phyloP scores from a whole-genome alignment of 1,140 invertebrate species.

The Drosophila persimilis region DNA sequence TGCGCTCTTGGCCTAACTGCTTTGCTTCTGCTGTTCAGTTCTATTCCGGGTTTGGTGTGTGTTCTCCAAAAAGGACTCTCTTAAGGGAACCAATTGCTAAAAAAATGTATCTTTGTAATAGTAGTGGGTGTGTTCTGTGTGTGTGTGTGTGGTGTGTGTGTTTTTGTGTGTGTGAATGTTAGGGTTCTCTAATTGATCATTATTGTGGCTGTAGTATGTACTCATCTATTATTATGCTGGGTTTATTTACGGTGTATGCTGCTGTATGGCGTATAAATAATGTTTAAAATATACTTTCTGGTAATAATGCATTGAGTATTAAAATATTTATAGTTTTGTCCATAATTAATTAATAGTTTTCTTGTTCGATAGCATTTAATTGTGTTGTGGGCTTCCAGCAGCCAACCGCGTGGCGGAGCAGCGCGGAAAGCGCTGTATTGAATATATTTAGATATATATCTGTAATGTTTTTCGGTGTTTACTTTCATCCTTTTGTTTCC shows the following conservation, averaged over 20 bases:
- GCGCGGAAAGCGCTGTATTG: slow-evolving; percentile 58
- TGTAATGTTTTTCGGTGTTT: slow-evolving; percentile 80
- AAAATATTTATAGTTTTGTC: slow-evolving; percentile 76
- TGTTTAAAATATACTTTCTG: slow-evolving; percentile 74
- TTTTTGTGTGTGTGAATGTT: slow-evolving; percentile 48
- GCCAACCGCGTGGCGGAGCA: slow-evolving; percentile 31
- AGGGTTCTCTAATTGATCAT: slow-evolving; percentile 41
- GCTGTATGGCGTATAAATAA: slow-evolving; percentile 72
- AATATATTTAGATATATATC: slow-evolving; percentile 68
- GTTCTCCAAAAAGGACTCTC: slow-evolving; percentile 6
- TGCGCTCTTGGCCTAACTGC: slow-evolving; percentile 18
- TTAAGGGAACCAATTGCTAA: slow-evolving; percentile 30
- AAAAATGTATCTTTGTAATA: slow-evolving; percentile 33
- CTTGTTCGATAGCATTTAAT: slow-evolving; percentile 69
- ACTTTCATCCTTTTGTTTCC: slow-evolving; percentile 81
- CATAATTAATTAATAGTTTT: slow-evolving; percentile 73
- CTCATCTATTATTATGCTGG: slow-evolving; percentile 61
- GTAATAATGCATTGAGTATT: slow-evolving; percentile 68
- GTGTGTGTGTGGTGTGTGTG: slow-evolving; percentile 34
- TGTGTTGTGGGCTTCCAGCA: slow-evolving; percentile 63
- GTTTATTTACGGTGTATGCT: slow-evolving; percentile 58
- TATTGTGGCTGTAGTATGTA: slow-evolving; percentile 62
- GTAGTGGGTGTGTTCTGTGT: slow-evolving; percentile 30
- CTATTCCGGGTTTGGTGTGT: slow-evolving; percentile 10
- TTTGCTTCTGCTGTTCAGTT: neutral